Percentiles rank a stretch among this genome's conserved stretches.
Evolutionary conservation across 2,888 invertebrate genomes (phyloP).

Genomic region (Tubulanus polymorphus): DNA sequence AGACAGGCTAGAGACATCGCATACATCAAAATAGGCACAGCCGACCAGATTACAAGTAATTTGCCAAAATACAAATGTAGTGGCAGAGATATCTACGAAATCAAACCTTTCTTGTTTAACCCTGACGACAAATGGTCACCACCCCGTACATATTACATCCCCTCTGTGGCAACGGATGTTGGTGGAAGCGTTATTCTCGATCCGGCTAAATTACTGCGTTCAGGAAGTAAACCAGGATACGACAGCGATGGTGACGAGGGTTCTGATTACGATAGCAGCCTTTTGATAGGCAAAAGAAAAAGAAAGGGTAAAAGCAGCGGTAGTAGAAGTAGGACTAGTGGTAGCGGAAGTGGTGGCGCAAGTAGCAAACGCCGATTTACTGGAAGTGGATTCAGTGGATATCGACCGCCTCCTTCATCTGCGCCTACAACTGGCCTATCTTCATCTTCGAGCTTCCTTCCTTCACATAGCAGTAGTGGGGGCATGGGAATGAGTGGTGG

Average conservation of each 20-base stretch:
- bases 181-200: constrained; percentile 1
- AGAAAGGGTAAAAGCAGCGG: not conserved
- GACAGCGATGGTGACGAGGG: not conserved
- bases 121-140: constrained; percentile 1
- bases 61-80: not conserved
- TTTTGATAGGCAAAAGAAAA: not conserved
- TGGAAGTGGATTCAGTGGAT: not conserved
- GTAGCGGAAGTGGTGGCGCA: not conserved
- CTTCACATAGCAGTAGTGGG: no score
- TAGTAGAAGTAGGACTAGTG: no score
- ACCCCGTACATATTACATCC: not conserved
- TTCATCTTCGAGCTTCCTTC: not conserved
- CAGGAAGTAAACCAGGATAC: not conserved
- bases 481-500: no score
- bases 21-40: not conserved
- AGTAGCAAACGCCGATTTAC: not conserved
- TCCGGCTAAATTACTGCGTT: constrained; percentile 1
- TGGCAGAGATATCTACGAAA: not conserved
- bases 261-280: not conserved
- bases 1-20: constrained; percentile 1
- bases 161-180: not conserved
- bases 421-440: not conserved
- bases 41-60: not conserved
- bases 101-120: not conserved
- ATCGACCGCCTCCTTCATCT: not conserved